Evolutionary conservation across 2,888 invertebrate genomes (phyloP), one percentile per base, ranked within the genome.

Genomic region (Rhyacophila evoluta): DNA sequence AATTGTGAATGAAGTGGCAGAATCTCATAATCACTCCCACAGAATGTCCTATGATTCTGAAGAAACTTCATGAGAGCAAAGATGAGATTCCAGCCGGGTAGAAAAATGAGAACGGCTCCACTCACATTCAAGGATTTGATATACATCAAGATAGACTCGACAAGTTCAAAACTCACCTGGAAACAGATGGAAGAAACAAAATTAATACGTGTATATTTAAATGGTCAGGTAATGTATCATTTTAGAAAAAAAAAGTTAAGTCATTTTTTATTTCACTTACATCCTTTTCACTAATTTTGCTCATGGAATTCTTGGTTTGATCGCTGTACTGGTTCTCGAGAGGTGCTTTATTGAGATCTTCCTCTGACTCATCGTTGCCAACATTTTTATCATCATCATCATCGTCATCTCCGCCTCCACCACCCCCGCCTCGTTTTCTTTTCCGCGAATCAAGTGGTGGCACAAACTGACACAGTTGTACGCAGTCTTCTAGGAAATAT

Each of bases 31-130:
- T 91, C 88, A 0, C 89, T 82, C 84, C 91, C 88, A 82, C 95
- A 94, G 85, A 96, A 96, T 25, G 81, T 85, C 0, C 92, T 91
- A 85, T 95, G 94, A 78, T 92, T 92, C 84, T 95, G 94, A 36
- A 99, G 89, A 84, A 94, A 94, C 85, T 95, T 95, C 93, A 97
- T 94, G 73, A 98, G 89, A 0, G 96, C 94, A 87, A 97, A 97
- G 84, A 99, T 99, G 11, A 98, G 89, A 88, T 97, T 98, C 99
- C 99, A 99, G 0, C 99, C 99, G 0, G 99, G 98, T 0, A 99
- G 89, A 86, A 99, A 99, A 1, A 99, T 90, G 0, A 99, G 89
- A 0, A 99, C 93, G 0, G 99, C 97, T 0, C 99, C 99, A 0
- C 94, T 93, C 33, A 93, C 89, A 19, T 87, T 86, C 83, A 92